Evolutionary conservation across 2,797 vertebrate species (phyloP), one percentile per base, ranked within the genome.

Genomic region (Sciurus carolinensis): DNA sequence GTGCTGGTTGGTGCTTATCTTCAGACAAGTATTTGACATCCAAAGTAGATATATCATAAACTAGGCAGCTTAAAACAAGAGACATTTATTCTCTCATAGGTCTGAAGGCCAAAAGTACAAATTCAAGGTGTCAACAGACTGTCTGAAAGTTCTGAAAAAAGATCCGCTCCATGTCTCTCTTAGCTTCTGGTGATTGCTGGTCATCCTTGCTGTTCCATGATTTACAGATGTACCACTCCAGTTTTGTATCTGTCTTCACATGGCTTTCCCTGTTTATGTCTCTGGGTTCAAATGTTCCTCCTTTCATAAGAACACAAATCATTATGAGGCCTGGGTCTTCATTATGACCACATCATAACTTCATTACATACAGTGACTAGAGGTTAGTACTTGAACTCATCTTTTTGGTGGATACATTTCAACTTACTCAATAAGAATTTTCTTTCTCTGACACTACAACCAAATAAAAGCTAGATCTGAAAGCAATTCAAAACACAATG

Each of bases 381-480:
- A 33, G 57, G 10, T 80, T 79, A 86, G 15, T 18, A 86, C 33
- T 85, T 75, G 44, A 77, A 82, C 24, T 81, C 91, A 59, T 26
- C 50, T 82, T 95, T 89, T 75, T 24, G 18, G 10, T 66, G 24
- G n/a, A 50, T 30, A 71, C 71, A 79, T 15, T 26, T 71, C 5
- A 76, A 75, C 18, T 5, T 59, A 7, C 13, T 87, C 28, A 24
- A 50, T 62, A 79, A 1, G n/a, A 50, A 44, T 92, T 90, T 28
- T 10, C 33, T 85, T 89, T 52, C n/a, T 52, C 75, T 92, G 24
- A 54, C 12, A 54, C 24, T 42, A 52, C 15, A 79, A 87, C 6
- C 91, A 95, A 94, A 75, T 87, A 52, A 89, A 76, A 11, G 33
- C 36, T 57, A 50, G 91, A 42, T 24, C 33, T 76, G 52, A 90